Evolutionary conservation across 2,888 invertebrate species (phyloP).

Genomic region (Tribolium freemani): DNA sequence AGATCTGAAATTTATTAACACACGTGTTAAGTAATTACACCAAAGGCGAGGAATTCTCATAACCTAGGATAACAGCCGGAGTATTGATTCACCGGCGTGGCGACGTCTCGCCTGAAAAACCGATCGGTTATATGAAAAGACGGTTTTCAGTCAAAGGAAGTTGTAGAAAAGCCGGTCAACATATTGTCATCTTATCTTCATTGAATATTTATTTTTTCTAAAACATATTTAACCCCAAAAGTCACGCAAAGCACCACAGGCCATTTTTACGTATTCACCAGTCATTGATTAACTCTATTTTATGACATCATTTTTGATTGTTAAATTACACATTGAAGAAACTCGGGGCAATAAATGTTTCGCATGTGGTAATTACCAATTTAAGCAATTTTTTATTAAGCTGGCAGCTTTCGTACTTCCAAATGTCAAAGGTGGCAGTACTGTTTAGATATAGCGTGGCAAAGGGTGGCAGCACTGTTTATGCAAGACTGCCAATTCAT

Average conservation of each 20-base stretch:
- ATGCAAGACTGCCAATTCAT: background rate
- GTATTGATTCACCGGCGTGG: constrained; percentile 39
- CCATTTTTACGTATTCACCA: background rate
- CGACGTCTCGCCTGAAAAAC: constrained; percentile 33
- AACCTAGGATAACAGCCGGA: constrained; percentile 43
- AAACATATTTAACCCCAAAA: no score
- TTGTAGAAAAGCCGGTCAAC: background rate
- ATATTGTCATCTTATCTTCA: background rate
- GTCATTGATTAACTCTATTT: background rate
- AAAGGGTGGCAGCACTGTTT: background rate
- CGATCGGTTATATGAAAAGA: background rate
- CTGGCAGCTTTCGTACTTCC: background rate
- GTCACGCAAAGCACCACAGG: background rate
- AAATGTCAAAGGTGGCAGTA: no score
- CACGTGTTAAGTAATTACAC: background rate
- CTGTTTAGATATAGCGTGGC: background rate
- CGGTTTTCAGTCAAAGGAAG: background rate
- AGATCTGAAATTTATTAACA: background rate
- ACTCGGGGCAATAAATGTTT: background rate
- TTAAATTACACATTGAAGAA: background rate
- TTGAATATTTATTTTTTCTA: no score
- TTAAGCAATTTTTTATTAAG: background rate
- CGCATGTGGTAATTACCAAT: background rate
- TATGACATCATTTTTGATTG: background rate
- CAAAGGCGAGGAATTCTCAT: constrained; percentile 2